Evolutionary conservation across 1,140 invertebrate genomes (phyloP).

Genomic region (Eufriesea mexicana): DNA sequence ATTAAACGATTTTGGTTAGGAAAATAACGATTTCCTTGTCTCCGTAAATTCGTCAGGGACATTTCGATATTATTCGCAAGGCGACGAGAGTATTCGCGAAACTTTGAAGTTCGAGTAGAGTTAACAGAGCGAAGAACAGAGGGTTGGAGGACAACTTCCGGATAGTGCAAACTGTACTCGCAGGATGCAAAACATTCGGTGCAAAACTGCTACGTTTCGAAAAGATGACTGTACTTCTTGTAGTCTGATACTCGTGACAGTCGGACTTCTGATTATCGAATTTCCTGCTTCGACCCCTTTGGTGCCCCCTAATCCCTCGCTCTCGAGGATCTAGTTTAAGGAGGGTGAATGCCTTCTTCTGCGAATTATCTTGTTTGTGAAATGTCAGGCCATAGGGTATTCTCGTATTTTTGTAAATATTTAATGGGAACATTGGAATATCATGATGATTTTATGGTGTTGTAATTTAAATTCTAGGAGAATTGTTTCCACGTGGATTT

Average conservation of each 20-base stretch:
- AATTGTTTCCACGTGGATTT: too few relatives aligned
- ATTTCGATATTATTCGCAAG: constrained; percentile 23
- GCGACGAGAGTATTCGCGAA: constrained; percentile 20
- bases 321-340: not conserved
- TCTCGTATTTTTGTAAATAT: too few relatives aligned
- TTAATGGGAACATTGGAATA: not conserved
- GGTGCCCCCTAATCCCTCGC: not conserved
- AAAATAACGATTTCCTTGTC: constrained; percentile 3
- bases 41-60: not conserved
- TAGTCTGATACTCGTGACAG: constrained; percentile 12
- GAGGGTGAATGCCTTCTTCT: not conserved
- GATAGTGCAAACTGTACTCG: not conserved
- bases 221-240: constrained; percentile 11
- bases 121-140: constrained; percentile 32
- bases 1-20: not conserved
- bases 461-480: too few relatives aligned
- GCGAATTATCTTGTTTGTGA: not conserved
- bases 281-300: constrained; percentile 21
- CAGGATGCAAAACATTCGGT: not conserved
- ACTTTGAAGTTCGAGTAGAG: constrained; percentile 20
- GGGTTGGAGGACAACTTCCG: constrained; percentile 22
- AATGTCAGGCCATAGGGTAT: too few relatives aligned
- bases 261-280: constrained; percentile 48
- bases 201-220: not conserved
- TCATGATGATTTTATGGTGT: not conserved